Conservation (phyloP, 1,140 invertebrate genomes). For the Archivesica marissinica region DNA sequence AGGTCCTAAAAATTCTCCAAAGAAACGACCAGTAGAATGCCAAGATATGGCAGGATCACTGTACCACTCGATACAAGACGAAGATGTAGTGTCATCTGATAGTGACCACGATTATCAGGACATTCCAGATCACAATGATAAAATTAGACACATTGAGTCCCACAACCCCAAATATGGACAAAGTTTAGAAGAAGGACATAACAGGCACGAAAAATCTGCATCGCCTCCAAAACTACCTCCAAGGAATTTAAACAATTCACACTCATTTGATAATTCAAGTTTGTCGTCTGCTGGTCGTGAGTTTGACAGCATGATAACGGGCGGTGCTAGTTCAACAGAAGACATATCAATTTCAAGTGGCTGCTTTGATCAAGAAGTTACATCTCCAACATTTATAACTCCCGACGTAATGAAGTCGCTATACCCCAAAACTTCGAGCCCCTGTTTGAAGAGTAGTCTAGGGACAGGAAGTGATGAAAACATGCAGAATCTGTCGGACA, state of each 20-base stretch:
- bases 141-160: not conserved
- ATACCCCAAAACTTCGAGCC: constrained; percentile 53
- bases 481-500: constrained; percentile 21
- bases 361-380: constrained; percentile 35
- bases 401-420: constrained; percentile 13
- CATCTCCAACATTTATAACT: constrained; percentile 28
- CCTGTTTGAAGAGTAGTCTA: constrained; percentile 20
- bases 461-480: constrained; percentile 45
- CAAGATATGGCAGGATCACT: not conserved
- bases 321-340: constrained; percentile 49
- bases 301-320: constrained; percentile 54
- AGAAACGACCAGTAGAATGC: not conserved
- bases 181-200: not conserved
- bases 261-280: constrained; percentile 58
- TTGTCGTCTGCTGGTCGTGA: constrained; percentile 54
- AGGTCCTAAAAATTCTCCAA: not conserved
- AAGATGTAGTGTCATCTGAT: not conserved
- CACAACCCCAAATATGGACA: not conserved
- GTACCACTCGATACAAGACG: constrained; percentile 55
- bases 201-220: not conserved
- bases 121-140: constrained; percentile 28
- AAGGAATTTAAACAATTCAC: constrained; percentile 47
- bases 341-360: constrained; percentile 56
- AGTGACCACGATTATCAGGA: constrained; percentile 61
- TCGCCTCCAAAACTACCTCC: constrained; percentile 61